These are phyloP conservation scores for Eidolon helvum DNA, from an alignment of 2,113 vertebrate genomes.

Conservation along the genomic window DNA sequence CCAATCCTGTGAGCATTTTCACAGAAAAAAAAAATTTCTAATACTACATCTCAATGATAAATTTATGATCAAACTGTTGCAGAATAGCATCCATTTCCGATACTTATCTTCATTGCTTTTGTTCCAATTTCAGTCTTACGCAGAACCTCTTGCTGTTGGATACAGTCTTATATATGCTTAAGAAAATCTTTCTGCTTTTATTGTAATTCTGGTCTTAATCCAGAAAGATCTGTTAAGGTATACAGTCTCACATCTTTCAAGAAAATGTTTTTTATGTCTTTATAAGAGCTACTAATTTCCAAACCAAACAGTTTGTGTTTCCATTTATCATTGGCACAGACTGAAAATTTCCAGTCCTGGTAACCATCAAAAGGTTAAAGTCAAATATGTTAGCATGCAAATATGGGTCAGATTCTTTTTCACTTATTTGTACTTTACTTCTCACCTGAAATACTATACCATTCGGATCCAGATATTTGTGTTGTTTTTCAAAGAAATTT, in stretches of 20 bases:
- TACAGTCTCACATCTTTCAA: not conserved
- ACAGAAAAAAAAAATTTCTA: not conserved
- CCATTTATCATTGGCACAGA: not conserved
- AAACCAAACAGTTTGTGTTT: not conserved
- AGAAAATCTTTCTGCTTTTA: not conserved
- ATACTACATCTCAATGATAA: not conserved
- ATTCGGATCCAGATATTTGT: not conserved
- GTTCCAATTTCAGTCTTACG: not conserved
- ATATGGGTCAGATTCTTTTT: constrained; percentile 1
- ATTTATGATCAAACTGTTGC: not conserved
- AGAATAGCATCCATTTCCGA: not conserved
- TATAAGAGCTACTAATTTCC: not conserved
- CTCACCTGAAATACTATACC: not conserved
- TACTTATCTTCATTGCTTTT: not conserved
- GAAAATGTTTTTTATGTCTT: not conserved
- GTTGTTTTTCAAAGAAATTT: not conserved
- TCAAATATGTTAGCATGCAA: constrained; percentile 41
- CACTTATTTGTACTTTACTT: constrained; percentile 11
- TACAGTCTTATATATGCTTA: not conserved
- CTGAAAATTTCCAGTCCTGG: not conserved
- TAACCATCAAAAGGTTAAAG: not conserved
- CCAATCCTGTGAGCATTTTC: not conserved
- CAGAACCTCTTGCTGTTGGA: not conserved
- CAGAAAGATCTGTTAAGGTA: not conserved
- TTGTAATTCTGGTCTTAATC: not conserved